Conservation (phyloP, 2,888 invertebrate species). For the Synergus laeviventris region DNA sequence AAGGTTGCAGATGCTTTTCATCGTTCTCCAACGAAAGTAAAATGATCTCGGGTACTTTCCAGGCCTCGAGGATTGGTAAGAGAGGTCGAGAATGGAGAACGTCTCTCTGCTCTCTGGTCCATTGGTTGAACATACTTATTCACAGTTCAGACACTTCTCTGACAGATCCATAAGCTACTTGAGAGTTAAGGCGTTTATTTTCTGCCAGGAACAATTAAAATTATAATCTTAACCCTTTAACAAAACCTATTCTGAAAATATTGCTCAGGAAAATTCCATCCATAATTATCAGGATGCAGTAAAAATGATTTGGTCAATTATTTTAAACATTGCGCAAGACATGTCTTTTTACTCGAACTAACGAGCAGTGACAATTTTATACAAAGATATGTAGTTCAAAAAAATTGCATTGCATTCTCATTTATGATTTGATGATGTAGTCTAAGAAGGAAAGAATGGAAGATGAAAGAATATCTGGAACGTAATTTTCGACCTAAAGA, state of each 20-base stretch:
- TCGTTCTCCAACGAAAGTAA: slow-evolving; percentile 1
- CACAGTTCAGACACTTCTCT: slow-evolving; percentile 7
- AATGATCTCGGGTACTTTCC: slow-evolving; percentile 6
- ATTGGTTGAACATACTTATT: neutral
- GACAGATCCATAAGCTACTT: neutral
- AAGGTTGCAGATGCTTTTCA: slow-evolving; percentile 6
- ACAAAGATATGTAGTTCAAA: neutral
- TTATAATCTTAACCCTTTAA: too few relatives aligned
- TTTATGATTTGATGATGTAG: neutral
- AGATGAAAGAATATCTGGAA: neutral
- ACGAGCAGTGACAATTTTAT: neutral
- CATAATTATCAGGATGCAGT: neutral
- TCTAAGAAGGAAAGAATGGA: neutral
- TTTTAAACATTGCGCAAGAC: neutral
- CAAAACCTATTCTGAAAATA: neutral
- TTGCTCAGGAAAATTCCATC: neutral
- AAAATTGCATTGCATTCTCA: slow-evolving; percentile 1
- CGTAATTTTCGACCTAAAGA: neutral
- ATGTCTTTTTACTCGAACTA: neutral
- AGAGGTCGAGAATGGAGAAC: neutral
- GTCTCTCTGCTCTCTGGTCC: neutral
- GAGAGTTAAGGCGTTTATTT: neutral
- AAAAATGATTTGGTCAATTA: neutral
- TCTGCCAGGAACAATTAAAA: neutral
- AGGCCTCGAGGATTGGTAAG: neutral